These are phyloP conservation scores for Sarcophaga peregrina DNA, from an alignment of 1,140 invertebrate genomes.

Conservation along the genomic window DNA sequence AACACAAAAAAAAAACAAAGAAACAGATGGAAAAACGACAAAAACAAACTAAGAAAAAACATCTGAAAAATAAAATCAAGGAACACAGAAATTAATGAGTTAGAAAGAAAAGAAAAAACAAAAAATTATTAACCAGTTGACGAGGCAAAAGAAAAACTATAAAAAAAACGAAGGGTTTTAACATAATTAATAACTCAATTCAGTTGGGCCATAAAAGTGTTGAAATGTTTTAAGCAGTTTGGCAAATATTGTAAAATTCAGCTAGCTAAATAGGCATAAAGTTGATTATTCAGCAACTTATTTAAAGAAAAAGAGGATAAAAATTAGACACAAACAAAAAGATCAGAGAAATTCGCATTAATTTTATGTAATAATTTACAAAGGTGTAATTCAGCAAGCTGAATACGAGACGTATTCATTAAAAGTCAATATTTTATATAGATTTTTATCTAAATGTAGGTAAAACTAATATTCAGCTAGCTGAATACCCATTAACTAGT, in stretches of 20 bases:
- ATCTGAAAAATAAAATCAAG: background rate
- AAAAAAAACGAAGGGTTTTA: background rate
- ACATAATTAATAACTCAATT: constrained; percentile 16
- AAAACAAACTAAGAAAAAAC: too few relatives aligned
- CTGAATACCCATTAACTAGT: too few relatives aligned
- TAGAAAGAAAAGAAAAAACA: background rate
- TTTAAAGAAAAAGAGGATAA: too few relatives aligned
- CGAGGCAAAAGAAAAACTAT: background rate
- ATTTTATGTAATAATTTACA: too few relatives aligned
- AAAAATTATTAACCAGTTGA: background rate
- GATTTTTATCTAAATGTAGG: too few relatives aligned
- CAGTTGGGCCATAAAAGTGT: background rate
- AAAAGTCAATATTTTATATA: too few relatives aligned
- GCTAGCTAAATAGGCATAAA: background rate
- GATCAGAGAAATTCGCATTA: too few relatives aligned
- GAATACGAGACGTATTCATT: too few relatives aligned
- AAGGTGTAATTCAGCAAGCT: too few relatives aligned
- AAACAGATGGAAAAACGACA: background rate
- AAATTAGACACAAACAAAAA: too few relatives aligned
- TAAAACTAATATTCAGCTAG: too few relatives aligned
- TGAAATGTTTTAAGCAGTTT: background rate
- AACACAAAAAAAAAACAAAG: background rate
- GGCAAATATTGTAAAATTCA: background rate
- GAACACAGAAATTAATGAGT: constrained; percentile 21
- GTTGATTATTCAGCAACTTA: too few relatives aligned